Evolutionary conservation across 2,888 invertebrate species (phyloP), one percentile per base, ranked within the genome.

Genomic region (Chrysomela aeneicollis): DNA sequence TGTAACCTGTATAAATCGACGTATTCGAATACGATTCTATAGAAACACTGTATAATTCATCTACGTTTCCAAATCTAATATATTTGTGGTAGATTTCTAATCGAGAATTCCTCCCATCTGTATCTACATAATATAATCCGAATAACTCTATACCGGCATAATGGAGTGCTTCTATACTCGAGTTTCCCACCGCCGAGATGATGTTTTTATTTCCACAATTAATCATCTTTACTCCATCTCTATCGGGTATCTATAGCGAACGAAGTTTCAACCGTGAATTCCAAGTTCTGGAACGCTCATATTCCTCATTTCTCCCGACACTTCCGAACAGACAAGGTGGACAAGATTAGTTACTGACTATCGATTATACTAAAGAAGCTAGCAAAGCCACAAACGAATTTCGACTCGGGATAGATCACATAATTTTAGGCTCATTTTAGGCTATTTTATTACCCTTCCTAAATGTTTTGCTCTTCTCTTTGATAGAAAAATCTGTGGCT

Each of bases 151-250:
- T 46, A 64, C 67, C 66, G 68, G 69, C 62, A 71, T 71, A 71
- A 71, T 71, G 68, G 69, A 71, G 71, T 69, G 67, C 71, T 69
- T 71, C 70, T 68, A n/a, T n/a, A 66, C 67, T 68, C 68, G 65
- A 62, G 55, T 63, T 64, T 67, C 63, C 63, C 65, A 67, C 63
- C 69, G 63, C 67, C 62, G 63, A 63, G 63, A 63, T 64, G 69
- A 71, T 71, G 67, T 71, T 71, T 71, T 71, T 69, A 65, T 70
- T 71, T 67, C 71, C 62, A 71, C 71, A 71, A 71, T 71, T 71
- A 71, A 71, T 71, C 71, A 71, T 71, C 66, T 70, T 67, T 68
- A 64, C 46, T 57, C 30, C 55, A 42, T 68, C 68, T 71, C 69
- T 71, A 70, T 71, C 69, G 69, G 70, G 68, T 69, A 71, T 70